phyloP scores from a whole-genome alignment of 2,113 vertebrate genomes.

The Tenrec ecaudatus region DNA sequence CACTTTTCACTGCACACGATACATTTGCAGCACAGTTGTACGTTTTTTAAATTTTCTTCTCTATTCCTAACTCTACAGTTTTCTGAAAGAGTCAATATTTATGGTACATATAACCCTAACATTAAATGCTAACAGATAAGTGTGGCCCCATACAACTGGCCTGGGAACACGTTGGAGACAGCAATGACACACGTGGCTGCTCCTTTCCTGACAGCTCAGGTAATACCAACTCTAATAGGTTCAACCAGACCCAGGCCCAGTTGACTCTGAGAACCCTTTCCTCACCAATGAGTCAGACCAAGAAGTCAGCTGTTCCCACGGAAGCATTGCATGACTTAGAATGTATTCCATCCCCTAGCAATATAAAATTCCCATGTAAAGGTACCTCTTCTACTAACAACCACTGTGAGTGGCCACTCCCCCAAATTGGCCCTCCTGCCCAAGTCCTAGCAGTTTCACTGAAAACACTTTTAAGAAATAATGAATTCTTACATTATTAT shows the following conservation, averaged over 20 bases:
- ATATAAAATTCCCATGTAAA: neutral
- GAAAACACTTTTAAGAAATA: conserved; percentile 17
- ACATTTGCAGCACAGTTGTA: neutral
- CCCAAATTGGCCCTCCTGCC: neutral
- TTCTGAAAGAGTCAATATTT: neutral
- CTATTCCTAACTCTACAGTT: neutral
- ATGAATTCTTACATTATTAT: conserved; percentile 4
- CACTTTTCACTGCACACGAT: neutral
- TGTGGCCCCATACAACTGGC: neutral
- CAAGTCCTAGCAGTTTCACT: neutral
- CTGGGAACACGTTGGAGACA: neutral
- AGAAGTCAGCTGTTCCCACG: neutral
- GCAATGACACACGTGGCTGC: neutral
- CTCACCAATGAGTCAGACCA: neutral
- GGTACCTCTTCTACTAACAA: neutral
- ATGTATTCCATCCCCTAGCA: neutral
- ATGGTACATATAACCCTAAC: neutral
- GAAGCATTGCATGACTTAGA: too few species aligned
- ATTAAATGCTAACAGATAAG: neutral
- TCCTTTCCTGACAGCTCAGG: neutral
- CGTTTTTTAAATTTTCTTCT: neutral
- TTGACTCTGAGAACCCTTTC: neutral
- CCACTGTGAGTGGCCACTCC: neutral
- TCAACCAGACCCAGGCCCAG: neutral
- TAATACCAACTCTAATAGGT: neutral